phyloP scores from a whole-genome alignment of 2,113 vertebrate genomes.

The Catharus minimus region DNA sequence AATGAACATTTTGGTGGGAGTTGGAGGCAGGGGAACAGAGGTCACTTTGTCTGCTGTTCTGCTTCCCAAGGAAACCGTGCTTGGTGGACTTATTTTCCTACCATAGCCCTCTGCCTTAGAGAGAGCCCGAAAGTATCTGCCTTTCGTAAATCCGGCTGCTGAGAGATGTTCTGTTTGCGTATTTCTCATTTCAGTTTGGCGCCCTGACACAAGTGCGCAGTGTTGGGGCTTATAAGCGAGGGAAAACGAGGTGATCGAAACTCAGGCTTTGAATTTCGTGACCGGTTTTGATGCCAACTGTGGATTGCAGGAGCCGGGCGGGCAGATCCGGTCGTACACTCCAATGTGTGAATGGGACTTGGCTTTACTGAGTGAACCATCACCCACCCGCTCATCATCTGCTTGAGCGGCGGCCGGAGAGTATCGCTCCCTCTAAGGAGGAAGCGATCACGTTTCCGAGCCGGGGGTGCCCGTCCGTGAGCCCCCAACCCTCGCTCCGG shows the following conservation, averaged over 20 bases:
- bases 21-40: slow-evolving; percentile 48
- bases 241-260: not conserved
- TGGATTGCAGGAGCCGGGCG: not conserved
- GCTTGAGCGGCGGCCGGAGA: not conserved
- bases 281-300: not conserved
- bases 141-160: not conserved
- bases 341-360: not conserved
- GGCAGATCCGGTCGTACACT: not conserved
- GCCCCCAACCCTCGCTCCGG: not conserved
- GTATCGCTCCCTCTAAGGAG: not conserved
- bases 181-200: not conserved
- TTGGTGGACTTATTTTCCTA: not conserved
- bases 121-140: not conserved
- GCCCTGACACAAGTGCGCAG: not conserved
- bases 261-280: not conserved
- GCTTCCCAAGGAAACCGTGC: slow-evolving; percentile 16
- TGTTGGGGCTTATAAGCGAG: not conserved
- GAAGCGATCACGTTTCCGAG: not conserved
- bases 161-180: not conserved
- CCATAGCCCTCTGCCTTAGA: not conserved
- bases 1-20: slow-evolving; percentile 49
- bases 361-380: not conserved
- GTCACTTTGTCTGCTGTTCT: slow-evolving; percentile 50
- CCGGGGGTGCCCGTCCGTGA: not conserved
- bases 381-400: not conserved